Base-by-base conservation (phyloP, 2,888 invertebrate species). In the Sinelater perroti region DNA sequence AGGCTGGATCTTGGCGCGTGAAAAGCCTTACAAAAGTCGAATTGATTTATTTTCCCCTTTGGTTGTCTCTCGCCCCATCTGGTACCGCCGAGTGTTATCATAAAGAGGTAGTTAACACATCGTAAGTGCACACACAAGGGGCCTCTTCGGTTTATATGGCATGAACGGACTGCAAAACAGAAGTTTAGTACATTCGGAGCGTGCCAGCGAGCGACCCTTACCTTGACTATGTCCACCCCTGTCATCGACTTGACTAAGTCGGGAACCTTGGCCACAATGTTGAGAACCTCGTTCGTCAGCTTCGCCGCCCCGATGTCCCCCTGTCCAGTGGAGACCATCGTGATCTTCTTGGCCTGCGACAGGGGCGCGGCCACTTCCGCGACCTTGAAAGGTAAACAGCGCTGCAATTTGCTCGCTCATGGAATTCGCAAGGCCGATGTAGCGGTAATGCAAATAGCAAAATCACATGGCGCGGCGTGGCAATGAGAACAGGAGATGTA, bases 311-410 rank as follows among this genome's bases (percentile, higher is more conserved):
- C 98, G 21, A 98, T 84, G 42, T 96, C 93, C 24, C 95, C 91
- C 52, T 84, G 85, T 20, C 97, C 97, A 69, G 91, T 91, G 1
- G 96, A 94, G 11, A 98, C 91, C 97, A 98, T 97, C 3, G 95
- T 96, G 62, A 98, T 90, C 80, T 96, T 96, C 78, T 95, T 95
- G 4, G 94, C 89, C 78, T 97, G 94, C 0, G 95, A 91, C 66
- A 98, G 79, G 3, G 97, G 97, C 17, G 96, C 96, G 26, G 97
- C 95, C 35, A 97, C 93, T 80, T 97, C 97, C 16, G 97, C 96
- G 73, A 97, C 85, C 96, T 97, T 70, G 3, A 70, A 67, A 54
- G n/a, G n/a, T n/a, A n/a, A 5, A 30, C 11, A 8, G 3, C 11
- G 11, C 8, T 4, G 3, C 10, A 3, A 30, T 11, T n/a, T 33